These are phyloP conservation scores for Salpingus planirostris DNA, from an alignment of 2,888 invertebrate species.

Conservation along the genomic window DNA sequence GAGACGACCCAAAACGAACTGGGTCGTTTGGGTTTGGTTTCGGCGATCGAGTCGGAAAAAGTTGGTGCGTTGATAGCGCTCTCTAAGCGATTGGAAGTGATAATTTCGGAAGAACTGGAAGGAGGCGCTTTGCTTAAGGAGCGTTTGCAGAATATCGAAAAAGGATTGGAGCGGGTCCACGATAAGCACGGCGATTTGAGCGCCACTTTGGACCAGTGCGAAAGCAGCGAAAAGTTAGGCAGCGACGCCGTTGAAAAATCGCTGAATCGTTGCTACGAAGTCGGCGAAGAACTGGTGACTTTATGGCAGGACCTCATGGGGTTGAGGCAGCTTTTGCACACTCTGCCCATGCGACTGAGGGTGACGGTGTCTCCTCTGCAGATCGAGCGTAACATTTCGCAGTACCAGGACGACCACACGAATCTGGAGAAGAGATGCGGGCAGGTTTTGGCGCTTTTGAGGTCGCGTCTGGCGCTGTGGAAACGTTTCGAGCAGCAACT, in stretches of 20 bases:
- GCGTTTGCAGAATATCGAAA: constrained; percentile 61
- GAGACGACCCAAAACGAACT: constrained; percentile 73
- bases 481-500: constrained; percentile 67
- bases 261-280: constrained; percentile 60
- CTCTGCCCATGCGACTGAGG: constrained; percentile 64
- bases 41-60: constrained; percentile 67
- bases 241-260: constrained; percentile 72
- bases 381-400: constrained; percentile 68
- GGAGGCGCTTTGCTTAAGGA: constrained; percentile 65
- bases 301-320: constrained; percentile 74
- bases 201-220: constrained; percentile 62
- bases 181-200: constrained; percentile 56
- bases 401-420: constrained; percentile 64
- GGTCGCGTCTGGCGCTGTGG: constrained; percentile 63
- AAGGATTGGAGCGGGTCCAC: constrained; percentile 59
- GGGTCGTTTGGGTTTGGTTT: constrained; percentile 63
- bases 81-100: constrained; percentile 61
- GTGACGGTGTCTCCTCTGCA: constrained; percentile 62
- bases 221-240: constrained; percentile 60
- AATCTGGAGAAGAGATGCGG: constrained; percentile 63
- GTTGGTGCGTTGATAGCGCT: constrained; percentile 61
- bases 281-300: constrained; percentile 58
- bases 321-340: constrained; percentile 66
- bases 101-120: constrained; percentile 70
- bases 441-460: constrained; percentile 55